Evolutionary conservation across 2,888 invertebrate species (phyloP), one percentile per base, ranked within the genome.

Genomic region (Parascotia fuliginaria): DNA sequence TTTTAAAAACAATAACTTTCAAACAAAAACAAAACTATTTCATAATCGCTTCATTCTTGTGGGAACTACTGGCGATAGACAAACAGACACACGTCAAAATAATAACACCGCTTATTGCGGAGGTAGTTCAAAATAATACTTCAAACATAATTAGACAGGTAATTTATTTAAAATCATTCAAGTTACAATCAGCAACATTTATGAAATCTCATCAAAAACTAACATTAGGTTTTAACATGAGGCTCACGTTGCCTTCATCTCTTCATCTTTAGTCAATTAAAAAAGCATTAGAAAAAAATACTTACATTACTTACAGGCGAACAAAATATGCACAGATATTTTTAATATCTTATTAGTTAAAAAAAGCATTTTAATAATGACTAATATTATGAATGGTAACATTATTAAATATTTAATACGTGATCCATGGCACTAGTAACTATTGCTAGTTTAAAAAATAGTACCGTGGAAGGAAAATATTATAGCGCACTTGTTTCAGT

Each of bases 331-430:
- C 61, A 75, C 67, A 70, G 67, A 75, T 61, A 66, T 65, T 63
- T 70, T 55, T 45, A 63, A 66, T 67, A 56, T 59, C 65, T 60
- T 61, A 67, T 56, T 66, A 62, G 55, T 76, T n/a, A 68, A 54
- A 63, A 65, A 55, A 77, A 75, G 72, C 73, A 54, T 64, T 70
- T 56, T 60, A 57, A 12, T 60, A 57, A 56, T 65, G 51, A 61
- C 63, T 59, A 63, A 61, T 55, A 50, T 62, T 42, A 51, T 47
- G 56, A 58, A 67, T 79, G 78, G 78, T 79, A 79, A 79, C 78
- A 63, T 73, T 43, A 44, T 49, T 38, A 19, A 16, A 14, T 68
- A 73, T 42, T 52, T 52, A 56, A 55, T 63, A 24, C n/a, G 49
- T 65, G 55, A 55, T 64, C 38, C 51, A 78, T 79, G 78, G 79